These are phyloP conservation scores for Muscicapa comitata DNA, from an alignment of 2,797 vertebrate genomes.

Conservation along the genomic window DNA sequence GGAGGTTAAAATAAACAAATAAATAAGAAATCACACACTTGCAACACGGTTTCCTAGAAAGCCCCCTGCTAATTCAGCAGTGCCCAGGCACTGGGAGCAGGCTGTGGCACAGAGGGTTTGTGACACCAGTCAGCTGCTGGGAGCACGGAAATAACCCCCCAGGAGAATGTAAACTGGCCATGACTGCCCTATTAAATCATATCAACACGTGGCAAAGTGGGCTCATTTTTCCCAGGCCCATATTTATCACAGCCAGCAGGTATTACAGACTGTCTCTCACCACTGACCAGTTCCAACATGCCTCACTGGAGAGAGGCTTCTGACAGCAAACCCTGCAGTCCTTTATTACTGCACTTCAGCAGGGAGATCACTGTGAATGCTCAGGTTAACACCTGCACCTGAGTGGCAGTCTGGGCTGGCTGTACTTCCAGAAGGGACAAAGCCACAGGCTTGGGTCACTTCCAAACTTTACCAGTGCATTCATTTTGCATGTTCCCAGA, in stretches of 20 bases:
- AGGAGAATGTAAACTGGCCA: conserved; percentile 27
- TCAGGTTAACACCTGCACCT: not conserved
- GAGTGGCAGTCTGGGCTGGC: accelerated
- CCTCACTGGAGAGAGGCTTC: not conserved
- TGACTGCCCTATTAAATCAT: not conserved
- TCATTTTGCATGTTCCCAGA: not conserved
- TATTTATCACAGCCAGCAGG: not conserved
- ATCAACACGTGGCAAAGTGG: not conserved
- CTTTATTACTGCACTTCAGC: no score
- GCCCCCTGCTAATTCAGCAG: conserved; percentile 46
- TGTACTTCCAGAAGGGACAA: not conserved
- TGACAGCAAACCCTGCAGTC: not conserved
- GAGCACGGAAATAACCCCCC: conserved; percentile 36
- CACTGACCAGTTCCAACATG: not conserved
- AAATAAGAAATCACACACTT: not conserved
- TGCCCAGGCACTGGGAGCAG: not conserved
- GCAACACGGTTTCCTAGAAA: conserved; percentile 63
- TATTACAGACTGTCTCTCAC: not conserved
- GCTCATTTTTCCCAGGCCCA: not conserved
- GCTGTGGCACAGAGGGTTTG: not conserved
- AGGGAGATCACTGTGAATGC: not conserved
- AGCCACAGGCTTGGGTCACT: not conserved
- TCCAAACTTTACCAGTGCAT: not conserved
- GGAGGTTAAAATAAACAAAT: not conserved
- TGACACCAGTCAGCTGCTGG: conserved; percentile 9